Conservation (phyloP, 1,140 invertebrate genomes). For the Leguminivora glycinivorella region DNA sequence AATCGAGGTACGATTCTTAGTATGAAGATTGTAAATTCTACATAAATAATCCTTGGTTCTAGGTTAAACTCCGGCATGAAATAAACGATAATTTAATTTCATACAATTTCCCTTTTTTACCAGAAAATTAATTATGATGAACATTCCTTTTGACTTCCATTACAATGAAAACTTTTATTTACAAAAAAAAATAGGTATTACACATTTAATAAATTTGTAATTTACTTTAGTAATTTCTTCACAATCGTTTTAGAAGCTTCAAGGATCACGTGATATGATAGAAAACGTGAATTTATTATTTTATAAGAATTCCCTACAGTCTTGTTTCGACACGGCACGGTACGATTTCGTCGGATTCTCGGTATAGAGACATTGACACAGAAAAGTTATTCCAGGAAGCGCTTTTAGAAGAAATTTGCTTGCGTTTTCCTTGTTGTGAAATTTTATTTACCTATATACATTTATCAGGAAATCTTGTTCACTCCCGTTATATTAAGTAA, state of each 20-base stretch:
- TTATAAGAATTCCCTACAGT: neutral
- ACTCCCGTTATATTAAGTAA: neutral
- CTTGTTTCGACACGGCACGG: neutral
- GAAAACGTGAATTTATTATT: neutral
- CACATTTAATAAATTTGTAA: too few species aligned
- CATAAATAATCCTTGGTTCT: too few species aligned
- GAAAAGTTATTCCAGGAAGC: neutral
- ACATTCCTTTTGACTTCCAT: too few species aligned
- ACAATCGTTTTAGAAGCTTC: neutral
- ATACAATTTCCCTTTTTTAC: too few species aligned
- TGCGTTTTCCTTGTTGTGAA: neutral
- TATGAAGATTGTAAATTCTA: too few species aligned
- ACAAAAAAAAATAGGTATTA: too few species aligned
- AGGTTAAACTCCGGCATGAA: too few species aligned
- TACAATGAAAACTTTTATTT: too few species aligned
- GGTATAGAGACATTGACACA: conserved; percentile 22
- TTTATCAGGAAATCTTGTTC: neutral
- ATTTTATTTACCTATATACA: neutral
- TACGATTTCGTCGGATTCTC: neutral
- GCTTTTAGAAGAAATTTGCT: neutral
- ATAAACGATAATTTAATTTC: too few species aligned
- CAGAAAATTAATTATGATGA: too few species aligned
- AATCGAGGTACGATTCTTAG: too few species aligned
- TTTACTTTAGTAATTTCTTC: too few species aligned
- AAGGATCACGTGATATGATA: neutral